Conservation (phyloP, 2,888 invertebrate genomes). For the Temnothorax rugatulus region DNA sequence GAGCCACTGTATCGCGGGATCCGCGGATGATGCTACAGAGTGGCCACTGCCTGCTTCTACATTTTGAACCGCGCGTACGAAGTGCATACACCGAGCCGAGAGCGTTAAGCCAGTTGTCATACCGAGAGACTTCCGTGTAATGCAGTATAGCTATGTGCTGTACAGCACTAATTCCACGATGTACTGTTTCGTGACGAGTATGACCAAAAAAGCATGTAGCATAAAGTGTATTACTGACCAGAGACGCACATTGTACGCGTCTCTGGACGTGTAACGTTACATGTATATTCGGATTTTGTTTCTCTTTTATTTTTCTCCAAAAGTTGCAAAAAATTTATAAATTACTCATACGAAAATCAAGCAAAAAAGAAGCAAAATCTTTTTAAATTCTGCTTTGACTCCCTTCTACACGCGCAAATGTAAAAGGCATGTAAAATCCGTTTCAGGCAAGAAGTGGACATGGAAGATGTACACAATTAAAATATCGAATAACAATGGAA, state of each 20-base stretch:
- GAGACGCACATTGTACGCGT: neutral
- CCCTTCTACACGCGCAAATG: neutral
- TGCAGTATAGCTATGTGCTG: neutral
- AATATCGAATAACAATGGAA: neutral
- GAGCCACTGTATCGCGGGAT: constrained; percentile 31
- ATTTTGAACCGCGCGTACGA: constrained; percentile 24
- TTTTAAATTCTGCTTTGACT: neutral
- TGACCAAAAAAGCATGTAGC: constrained; percentile 16
- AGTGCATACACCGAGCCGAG: constrained; percentile 22
- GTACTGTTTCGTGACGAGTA: neutral
- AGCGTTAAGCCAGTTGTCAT: constrained; percentile 41
- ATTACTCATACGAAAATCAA: neutral
- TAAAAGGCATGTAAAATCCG: neutral
- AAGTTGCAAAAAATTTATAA: neutral
- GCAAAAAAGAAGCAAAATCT: neutral
- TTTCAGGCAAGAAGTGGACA: neutral
- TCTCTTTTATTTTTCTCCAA: neutral
- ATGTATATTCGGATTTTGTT: neutral
- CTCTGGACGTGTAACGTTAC: neutral
- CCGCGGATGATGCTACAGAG: constrained; percentile 17
- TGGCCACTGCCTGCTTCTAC: neutral
- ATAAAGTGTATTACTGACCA: constrained; percentile 4
- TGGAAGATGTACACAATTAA: constrained; percentile 1
- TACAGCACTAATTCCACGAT: constrained; percentile 11
- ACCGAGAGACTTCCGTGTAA: constrained; percentile 22